Conservation (phyloP, 2,888 invertebrate species). For the Aradus depressus region DNA sequence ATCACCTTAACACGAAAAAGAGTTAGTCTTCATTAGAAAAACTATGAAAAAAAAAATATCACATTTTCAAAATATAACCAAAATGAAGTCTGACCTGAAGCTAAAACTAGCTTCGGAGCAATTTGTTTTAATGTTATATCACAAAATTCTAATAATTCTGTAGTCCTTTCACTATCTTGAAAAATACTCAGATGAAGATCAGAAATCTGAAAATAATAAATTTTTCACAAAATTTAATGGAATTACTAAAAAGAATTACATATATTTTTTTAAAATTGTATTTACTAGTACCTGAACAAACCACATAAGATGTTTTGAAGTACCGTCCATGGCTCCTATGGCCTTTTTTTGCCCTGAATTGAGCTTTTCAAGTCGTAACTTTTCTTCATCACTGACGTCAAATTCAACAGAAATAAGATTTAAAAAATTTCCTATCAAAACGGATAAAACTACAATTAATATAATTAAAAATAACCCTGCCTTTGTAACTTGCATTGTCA, state of each 20-base stretch:
- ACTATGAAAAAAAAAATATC: too few relatives aligned
- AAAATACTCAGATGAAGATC: conserved; percentile 84
- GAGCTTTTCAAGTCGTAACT: conserved; percentile 35
- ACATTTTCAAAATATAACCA: neutral
- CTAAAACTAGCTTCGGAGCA: conserved; percentile 64
- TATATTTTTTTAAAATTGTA: too few relatives aligned
- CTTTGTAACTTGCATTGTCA: conserved; percentile 14
- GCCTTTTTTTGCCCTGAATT: conserved; percentile 30
- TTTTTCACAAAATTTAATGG: conserved; percentile 10
- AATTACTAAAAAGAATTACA: conserved; percentile 5
- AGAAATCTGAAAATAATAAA: conserved; percentile 52
- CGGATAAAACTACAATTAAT: conserved; percentile 51
- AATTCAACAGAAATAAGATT: conserved; percentile 52
- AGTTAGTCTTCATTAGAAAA: neutral
- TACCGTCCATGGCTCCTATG: conserved; percentile 39
- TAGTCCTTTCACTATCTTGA: conserved; percentile 58
- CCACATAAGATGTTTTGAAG: conserved; percentile 54
- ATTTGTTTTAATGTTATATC: conserved; percentile 58
- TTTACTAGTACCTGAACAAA: conserved; percentile 71
- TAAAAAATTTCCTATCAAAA: conserved; percentile 56
- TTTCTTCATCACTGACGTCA: conserved; percentile 17
- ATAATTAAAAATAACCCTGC: conserved; percentile 40
- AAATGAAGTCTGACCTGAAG: conserved; percentile 48
- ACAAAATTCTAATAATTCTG: conserved; percentile 70
- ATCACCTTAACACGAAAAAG: conserved; percentile 45